A percentile compares a stretch with the other conserved stretches of the same genome.
phyloP scores from a whole-genome alignment of 2,888 invertebrate species.

The Oxycera nigricornis region DNA sequence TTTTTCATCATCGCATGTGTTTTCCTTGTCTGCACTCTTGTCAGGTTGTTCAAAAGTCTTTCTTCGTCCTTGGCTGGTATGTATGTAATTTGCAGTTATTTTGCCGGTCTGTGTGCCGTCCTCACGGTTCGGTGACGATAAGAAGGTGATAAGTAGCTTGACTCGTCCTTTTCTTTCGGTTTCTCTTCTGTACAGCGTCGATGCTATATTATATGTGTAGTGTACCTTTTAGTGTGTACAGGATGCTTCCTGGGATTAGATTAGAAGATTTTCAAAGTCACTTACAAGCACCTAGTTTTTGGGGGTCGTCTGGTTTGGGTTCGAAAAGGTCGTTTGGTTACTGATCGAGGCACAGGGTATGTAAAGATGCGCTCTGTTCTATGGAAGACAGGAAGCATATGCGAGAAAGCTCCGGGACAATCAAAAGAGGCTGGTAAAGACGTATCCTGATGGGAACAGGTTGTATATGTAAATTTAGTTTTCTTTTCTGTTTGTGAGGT shows the following conservation, averaged over 20 bases:
- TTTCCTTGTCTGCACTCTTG: neutral
- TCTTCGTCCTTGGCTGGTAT: neutral
- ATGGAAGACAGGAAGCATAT: neutral
- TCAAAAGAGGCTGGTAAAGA: neutral
- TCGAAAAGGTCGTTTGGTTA: neutral
- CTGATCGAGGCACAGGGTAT: neutral
- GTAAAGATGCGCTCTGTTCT: neutral
- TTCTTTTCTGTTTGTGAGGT: neutral
- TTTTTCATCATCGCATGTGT: too few relatives aligned
- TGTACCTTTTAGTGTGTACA: neutral
- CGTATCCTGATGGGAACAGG: neutral
- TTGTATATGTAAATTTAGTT: neutral
- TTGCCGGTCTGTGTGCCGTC: neutral
- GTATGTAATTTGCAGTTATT: conserved; percentile 23
- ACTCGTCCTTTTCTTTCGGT: neutral
- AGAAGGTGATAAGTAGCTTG: conserved; percentile 16
- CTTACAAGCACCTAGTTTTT: neutral
- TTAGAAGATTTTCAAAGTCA: neutral
- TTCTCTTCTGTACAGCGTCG: too few relatives aligned
- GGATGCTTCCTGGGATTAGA: conserved; percentile 23
- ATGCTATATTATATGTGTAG: neutral
- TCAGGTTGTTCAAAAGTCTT: neutral
- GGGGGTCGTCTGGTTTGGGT: neutral
- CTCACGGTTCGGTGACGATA: neutral
- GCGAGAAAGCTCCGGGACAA: too few relatives aligned